Evolutionary conservation across 2,888 invertebrate species (phyloP), one percentile per base, ranked within the genome.

Genomic region (Mechanitis messenoides): DNA sequence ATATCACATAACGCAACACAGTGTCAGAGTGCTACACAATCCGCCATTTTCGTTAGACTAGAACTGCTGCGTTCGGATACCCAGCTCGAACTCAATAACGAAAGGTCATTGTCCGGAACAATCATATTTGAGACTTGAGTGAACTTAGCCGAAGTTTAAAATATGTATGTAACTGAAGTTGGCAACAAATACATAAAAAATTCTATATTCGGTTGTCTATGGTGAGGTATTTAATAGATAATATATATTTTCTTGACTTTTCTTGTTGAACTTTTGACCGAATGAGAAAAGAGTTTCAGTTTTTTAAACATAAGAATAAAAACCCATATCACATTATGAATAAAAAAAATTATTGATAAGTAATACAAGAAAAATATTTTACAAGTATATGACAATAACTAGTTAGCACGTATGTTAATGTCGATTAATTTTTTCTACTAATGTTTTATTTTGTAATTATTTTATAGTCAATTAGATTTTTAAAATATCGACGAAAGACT

Each of bases 31-130:
- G 74, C 65, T 68, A 62, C 67, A 67, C 74, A 64, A 74, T 80
- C 84, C 87, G 88, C 89, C 89, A 90, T 90, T 79, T 87, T 87
- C 78, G 69, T 74, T 69, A 64, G 74, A 71, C 75, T 73, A 72
- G 68, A 74, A 79, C 84, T 76, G 75, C 78, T 80, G 72, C 82
- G 83, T 80, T 85, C 85, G 72, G 78, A 85, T 81, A 83, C 81
- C 67, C 71, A 78, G 81, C 78, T 82, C 72, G 68, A 72, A 73
- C 73, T 77, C 87, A 78, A 87, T 87, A 87, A 78, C 79, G 80
- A 85, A 83, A 87, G 88, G 89, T 87, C 88, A 89, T 82, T 84
- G 89, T 80, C 85, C 88, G 84, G 76, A 72, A 75, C 71, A 71
- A 76, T 76, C 71, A 70, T 73, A 69, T 72, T 72, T 70, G 60